phyloP scores from a whole-genome alignment of 2,113 vertebrate genomes.

The Ailurus styani region DNA sequence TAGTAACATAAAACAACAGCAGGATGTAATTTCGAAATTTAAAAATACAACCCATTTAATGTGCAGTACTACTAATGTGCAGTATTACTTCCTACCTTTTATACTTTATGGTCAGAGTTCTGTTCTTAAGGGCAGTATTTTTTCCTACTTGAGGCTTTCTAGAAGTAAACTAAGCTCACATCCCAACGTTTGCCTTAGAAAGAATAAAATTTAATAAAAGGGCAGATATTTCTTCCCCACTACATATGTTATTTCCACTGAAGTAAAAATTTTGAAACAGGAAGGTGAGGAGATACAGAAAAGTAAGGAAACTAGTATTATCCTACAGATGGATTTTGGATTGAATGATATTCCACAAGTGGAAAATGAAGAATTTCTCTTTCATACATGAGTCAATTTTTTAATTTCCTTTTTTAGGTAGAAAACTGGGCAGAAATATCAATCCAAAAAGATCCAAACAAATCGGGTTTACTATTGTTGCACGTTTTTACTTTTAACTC shows the following conservation, averaged over 20 bases:
- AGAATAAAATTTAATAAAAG: background rate
- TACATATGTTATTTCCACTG: background rate
- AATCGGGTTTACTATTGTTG: background rate
- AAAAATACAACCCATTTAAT: background rate
- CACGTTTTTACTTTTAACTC: background rate
- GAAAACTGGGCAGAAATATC: background rate
- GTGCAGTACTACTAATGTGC: background rate
- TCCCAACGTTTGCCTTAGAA: background rate
- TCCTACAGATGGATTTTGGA: background rate
- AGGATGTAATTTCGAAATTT: background rate
- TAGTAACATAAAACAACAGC: background rate
- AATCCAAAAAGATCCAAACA: background rate
- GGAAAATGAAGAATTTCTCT: background rate
- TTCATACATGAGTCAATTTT: background rate
- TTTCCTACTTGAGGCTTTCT: background rate
- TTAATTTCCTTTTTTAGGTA: background rate
- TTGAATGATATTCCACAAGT: background rate
- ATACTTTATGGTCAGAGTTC: background rate
- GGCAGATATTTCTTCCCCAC: background rate
- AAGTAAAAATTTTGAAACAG: conserved; percentile 30
- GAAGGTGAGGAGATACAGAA: background rate
- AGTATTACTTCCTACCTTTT: background rate
- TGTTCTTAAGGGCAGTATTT: background rate
- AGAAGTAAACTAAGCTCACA: conserved; percentile 19
- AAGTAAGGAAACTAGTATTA: conserved; percentile 1